Conservation (phyloP, 92 coral and sea anemone genomes). For the Pocillopora grandis region DNA sequence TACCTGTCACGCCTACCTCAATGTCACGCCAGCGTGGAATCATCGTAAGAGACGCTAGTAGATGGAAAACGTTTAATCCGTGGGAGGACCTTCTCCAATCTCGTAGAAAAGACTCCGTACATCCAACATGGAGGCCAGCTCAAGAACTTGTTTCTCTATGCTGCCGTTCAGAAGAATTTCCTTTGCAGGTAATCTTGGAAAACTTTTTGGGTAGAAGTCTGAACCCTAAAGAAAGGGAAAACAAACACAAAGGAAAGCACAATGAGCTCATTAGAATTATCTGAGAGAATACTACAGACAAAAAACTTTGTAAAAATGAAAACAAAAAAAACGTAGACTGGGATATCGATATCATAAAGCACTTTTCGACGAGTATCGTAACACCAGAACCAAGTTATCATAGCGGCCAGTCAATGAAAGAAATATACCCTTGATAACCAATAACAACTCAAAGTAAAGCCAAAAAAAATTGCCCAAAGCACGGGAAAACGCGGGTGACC, state of each 20-base stretch:
- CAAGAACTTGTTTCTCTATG: constrained; percentile 83
- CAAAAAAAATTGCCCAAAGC: no score
- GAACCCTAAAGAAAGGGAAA: constrained; percentile 61
- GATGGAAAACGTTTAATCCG: constrained; percentile 40
- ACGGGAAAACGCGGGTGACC: no score
- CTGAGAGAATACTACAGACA: no score
- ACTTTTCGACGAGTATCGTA: no score
- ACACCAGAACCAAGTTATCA: no score
- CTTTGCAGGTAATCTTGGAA: constrained; percentile 84
- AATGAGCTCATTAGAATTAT: no score
- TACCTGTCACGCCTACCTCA: not conserved
- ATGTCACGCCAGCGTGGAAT: not conserved
- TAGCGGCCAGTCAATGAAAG: no score
- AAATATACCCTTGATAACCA: no score
- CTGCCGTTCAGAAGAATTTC: constrained; percentile 84
- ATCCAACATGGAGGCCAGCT: constrained; percentile 92
- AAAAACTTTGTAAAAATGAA: no score
- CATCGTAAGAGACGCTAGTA: not conserved
- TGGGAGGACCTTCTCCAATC: constrained; percentile 88
- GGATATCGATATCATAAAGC: no score
- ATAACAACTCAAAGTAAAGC: no score
- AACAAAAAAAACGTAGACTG: no score
- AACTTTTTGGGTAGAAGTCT: constrained; percentile 91
- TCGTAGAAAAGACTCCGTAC: constrained; percentile 89
- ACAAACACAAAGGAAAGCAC: not conserved